A percentile compares a stretch with the other conserved stretches of the same genome.
Conservation (phyloP, 2,888 invertebrate species). For the Zele albiditarsus region DNA sequence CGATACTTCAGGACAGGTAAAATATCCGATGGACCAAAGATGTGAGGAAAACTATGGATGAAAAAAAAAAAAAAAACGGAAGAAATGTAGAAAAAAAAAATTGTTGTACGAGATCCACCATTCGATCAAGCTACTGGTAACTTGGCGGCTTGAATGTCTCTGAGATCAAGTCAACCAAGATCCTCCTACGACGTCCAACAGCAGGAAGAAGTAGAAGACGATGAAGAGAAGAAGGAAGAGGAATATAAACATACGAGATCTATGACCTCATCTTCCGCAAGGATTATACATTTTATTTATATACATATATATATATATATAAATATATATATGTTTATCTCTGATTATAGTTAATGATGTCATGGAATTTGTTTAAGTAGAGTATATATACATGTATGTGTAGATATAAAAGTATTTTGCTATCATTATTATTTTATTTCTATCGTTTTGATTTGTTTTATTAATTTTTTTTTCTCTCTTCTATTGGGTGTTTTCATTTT, state of each 20-base stretch:
- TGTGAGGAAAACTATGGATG: not conserved
- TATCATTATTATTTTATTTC: not conserved
- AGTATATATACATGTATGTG: not conserved
- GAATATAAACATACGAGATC: conserved; percentile 1
- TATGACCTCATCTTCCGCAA: conserved; percentile 2
- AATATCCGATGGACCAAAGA: conserved; percentile 4
- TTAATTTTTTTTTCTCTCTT: not conserved
- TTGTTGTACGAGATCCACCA: not conserved
- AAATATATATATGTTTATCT: not conserved
- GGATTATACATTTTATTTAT: not conserved
- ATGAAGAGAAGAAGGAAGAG: not conserved
- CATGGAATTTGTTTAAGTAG: conserved; percentile 3
- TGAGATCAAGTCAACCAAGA: conserved; percentile 2
- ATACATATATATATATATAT: too few species aligned
- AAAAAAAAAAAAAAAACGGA: not conserved
- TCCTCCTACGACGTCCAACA: not conserved
- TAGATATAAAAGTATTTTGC: not conserved
- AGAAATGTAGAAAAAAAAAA: not conserved
- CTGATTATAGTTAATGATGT: conserved; percentile 8
- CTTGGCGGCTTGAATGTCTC: conserved; percentile 4
- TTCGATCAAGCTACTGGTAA: not conserved
- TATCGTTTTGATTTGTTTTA: not conserved
- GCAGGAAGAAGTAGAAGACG: not conserved
- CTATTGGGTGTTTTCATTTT: not conserved
- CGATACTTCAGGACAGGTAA: not conserved